Conservation (phyloP, 2,113 vertebrate species). For the Istiophorus platypterus region DNA sequence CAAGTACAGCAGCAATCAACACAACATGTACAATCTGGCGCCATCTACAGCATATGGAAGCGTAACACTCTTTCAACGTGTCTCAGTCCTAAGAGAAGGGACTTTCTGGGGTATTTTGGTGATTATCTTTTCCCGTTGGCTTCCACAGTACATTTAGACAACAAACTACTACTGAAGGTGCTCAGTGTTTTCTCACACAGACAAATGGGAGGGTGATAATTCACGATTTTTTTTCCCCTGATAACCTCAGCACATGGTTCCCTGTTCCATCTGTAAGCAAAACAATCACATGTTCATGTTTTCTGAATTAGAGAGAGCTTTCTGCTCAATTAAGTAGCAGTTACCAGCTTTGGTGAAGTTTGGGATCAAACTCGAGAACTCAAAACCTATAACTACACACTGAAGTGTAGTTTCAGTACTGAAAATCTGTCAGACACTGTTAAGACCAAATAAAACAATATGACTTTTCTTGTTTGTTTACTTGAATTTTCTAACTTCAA, state of each 20-base stretch:
- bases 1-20: not conserved
- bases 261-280: constrained; percentile 5
- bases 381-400: not conserved
- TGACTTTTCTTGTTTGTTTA: not conserved
- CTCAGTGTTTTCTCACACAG: not conserved
- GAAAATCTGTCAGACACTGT: not conserved
- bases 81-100: not conserved
- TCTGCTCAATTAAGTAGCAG: not conserved
- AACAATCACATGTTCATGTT: constrained; percentile 23
- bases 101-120: not conserved
- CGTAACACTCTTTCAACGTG: not conserved
- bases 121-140: constrained; percentile 10
- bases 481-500: constrained; percentile 3
- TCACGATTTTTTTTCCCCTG: constrained; percentile 23
- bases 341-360: constrained; percentile 15
- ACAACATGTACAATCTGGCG: constrained; percentile 56
- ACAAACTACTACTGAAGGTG: not conserved
- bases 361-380: not conserved
- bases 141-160: not conserved
- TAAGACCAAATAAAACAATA: not conserved
- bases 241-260: constrained; percentile 28
- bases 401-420: not conserved
- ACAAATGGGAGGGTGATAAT: constrained; percentile 38
- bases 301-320: constrained; percentile 6
- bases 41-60: constrained; percentile 62